Conservation (phyloP, 1,140 invertebrate species). For the Drosophila pectinifera region DNA sequence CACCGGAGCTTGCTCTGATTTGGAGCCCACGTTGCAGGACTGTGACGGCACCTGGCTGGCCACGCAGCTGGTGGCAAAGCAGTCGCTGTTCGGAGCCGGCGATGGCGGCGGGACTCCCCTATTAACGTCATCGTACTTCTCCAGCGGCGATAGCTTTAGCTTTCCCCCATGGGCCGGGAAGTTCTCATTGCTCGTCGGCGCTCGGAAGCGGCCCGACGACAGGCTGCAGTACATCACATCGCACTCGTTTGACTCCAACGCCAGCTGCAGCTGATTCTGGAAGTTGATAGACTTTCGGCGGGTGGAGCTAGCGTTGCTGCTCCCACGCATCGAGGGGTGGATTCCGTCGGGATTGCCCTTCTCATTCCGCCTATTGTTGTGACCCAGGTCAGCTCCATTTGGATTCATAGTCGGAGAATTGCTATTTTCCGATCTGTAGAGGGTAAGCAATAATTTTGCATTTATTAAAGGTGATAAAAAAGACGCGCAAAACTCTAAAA, state of each 20-base stretch:
- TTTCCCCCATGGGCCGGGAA: conserved; percentile 59
- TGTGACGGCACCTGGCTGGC: conserved; percentile 31
- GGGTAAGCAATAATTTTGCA: background rate
- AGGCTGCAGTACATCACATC: conserved; percentile 29
- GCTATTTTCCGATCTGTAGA: conserved; percentile 12
- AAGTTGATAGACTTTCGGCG: conserved; percentile 60
- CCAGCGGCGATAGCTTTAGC: conserved; percentile 62
- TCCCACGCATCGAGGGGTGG: conserved; percentile 28
- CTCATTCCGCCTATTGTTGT: conserved; percentile 33
- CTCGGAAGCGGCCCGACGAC: conserved; percentile 62
- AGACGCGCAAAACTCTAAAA: background rate
- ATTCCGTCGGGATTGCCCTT: conserved; percentile 19
- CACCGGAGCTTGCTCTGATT: conserved; percentile 30
- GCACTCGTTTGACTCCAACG: conserved; percentile 49
- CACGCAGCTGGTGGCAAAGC: conserved; percentile 37
- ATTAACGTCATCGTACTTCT: conserved; percentile 66
- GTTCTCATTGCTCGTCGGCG: conserved; percentile 65
- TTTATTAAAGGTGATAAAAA: background rate
- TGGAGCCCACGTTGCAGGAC: conserved; percentile 17
- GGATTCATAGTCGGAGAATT: conserved; percentile 34
- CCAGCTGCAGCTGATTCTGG: conserved; percentile 52
- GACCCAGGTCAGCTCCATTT: conserved; percentile 36
- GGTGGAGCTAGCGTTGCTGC: conserved; percentile 1
- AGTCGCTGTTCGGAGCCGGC: conserved; percentile 79
- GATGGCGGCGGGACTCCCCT: conserved; percentile 77